Conservation (phyloP, 1,140 invertebrate species). For the Stegodyphus mimosarum region DNA sequence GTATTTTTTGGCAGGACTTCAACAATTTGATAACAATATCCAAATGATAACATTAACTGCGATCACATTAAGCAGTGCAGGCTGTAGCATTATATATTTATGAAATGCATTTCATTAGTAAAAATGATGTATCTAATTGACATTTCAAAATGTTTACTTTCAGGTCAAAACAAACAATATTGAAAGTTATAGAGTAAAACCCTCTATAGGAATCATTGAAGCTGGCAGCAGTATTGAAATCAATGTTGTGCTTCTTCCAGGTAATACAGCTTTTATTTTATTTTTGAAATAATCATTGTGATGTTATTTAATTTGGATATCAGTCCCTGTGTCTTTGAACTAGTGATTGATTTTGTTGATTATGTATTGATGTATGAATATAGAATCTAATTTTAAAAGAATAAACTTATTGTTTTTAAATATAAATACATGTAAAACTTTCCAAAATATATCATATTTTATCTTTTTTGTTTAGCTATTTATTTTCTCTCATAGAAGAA, state of each 20-base stretch:
- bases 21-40: too few relatives aligned
- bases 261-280: slow-evolving; percentile 6
- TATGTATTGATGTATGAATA: too few relatives aligned
- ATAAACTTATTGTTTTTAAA: too few relatives aligned
- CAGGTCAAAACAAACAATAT: slow-evolving; percentile 59
- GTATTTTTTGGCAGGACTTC: too few relatives aligned
- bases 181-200: slow-evolving; percentile 54
- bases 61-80: too few relatives aligned
- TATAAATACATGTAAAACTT: neutral
- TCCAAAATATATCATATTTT: neutral
- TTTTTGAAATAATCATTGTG: neutral
- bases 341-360: too few relatives aligned
- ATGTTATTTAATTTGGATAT: too few relatives aligned
- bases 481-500: neutral
- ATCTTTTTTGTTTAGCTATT: neutral
- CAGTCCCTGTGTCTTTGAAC: too few relatives aligned
- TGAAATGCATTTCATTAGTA: neutral
- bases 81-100: neutral
- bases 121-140: neutral
- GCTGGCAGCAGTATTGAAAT: slow-evolving; percentile 47
- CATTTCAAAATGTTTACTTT: neutral
- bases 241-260: slow-evolving; percentile 32
- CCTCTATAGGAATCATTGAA: slow-evolving; percentile 39
- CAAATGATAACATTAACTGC: too few relatives aligned
- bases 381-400: too few relatives aligned